These are phyloP conservation scores for Leuciscus idus DNA, from an alignment of 2,113 vertebrate species.

Conservation along the genomic window DNA sequence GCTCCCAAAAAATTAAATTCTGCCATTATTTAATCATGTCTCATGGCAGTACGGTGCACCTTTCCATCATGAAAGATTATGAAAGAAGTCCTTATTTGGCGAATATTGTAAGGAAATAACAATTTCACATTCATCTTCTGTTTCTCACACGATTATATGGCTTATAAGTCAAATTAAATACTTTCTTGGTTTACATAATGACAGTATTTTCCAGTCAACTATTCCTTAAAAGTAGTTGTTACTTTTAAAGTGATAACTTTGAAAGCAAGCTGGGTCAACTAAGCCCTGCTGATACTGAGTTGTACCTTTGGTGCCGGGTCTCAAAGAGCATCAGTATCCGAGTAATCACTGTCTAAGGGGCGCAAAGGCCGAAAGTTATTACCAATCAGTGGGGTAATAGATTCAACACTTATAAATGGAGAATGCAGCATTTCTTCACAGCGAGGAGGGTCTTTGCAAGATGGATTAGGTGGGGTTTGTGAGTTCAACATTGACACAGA, in stretches of 20 bases:
- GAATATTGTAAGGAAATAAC: background rate
- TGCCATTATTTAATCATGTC: background rate
- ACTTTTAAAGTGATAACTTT: slow-evolving; percentile 46
- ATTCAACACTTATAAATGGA: slow-evolving; percentile 80
- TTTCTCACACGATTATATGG: background rate
- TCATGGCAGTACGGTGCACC: background rate
- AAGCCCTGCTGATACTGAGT: slow-evolving; percentile 41
- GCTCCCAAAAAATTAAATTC: background rate
- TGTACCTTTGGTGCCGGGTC: slow-evolving; percentile 48
- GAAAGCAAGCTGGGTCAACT: slow-evolving; percentile 43
- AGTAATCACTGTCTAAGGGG: slow-evolving; percentile 79
- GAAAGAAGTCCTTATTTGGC: background rate
- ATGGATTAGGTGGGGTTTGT: slow-evolving; percentile 82
- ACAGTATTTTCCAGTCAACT: background rate
- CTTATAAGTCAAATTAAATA: too few relatives aligned
- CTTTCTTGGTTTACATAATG: background rate
- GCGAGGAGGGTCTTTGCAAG: slow-evolving; percentile 75
- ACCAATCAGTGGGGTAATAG: slow-evolving; percentile 82
- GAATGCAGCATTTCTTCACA: slow-evolving; percentile 64
- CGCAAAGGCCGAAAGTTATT: slow-evolving; percentile 78
- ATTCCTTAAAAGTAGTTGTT: slow-evolving; percentile 6
- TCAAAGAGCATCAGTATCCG: slow-evolving; percentile 71
- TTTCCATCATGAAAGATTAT: background rate
- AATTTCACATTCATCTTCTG: background rate
- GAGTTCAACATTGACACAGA: slow-evolving; percentile 85